Evolutionary conservation across 2,113 vertebrate genomes (phyloP).

Genomic region (Arothron firmamentum): DNA sequence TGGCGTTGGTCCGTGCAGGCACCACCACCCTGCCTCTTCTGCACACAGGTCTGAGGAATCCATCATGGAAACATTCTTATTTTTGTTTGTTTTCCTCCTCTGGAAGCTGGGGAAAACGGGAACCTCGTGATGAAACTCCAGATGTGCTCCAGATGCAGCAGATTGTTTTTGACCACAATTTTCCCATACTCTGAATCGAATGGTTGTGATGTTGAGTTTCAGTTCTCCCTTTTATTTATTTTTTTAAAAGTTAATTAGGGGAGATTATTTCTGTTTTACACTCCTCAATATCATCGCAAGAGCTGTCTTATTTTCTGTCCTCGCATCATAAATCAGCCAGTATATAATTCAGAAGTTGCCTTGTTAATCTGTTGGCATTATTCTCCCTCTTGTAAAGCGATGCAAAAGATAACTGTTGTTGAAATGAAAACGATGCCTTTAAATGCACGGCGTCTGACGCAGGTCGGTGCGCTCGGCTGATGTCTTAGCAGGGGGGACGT

Average conservation of each 20-base stretch:
- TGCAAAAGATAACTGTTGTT: constrained; percentile 44
- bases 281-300: constrained; percentile 68
- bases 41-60: constrained; percentile 45
- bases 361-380: constrained; percentile 60
- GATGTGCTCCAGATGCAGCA: constrained; percentile 53
- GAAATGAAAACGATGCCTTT: constrained; percentile 50
- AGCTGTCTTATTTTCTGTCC: constrained; percentile 47
- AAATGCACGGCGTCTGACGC: constrained; percentile 42
- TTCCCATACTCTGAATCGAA: constrained; percentile 54
- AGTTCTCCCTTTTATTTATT: constrained; percentile 62
- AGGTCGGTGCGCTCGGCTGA: constrained; percentile 41
- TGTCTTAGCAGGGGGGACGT: constrained; percentile 46
- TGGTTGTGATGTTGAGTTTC: constrained; percentile 51
- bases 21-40: constrained; percentile 31
- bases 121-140: constrained; percentile 34
- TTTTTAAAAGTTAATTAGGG: constrained; percentile 61
- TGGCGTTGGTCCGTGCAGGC: constrained; percentile 37
- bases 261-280: constrained; percentile 58
- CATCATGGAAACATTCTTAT: constrained; percentile 41
- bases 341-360: constrained; percentile 77
- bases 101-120: constrained; percentile 33
- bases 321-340: constrained; percentile 64
- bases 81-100: constrained; percentile 44
- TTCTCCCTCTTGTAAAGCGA: constrained; percentile 50
- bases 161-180: constrained; percentile 57